Evolutionary conservation across 2,113 vertebrate genomes (phyloP).

Genomic region (Acanthisitta chloris): DNA sequence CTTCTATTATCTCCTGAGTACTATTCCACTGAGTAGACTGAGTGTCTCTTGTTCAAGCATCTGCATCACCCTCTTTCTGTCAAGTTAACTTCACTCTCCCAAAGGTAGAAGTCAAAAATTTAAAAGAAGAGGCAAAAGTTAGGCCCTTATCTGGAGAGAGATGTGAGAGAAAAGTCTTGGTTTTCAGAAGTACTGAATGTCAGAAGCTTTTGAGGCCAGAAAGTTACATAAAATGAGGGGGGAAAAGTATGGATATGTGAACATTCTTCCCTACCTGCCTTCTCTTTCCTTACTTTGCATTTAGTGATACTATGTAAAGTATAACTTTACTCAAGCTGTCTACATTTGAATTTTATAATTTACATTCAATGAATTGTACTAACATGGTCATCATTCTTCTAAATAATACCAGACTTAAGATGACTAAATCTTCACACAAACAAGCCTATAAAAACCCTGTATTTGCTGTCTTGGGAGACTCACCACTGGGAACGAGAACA

Average conservation of each 20-base stretch:
- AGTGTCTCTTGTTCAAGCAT: not conserved
- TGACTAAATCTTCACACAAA: conserved; percentile 20
- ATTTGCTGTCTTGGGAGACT: conserved; percentile 16
- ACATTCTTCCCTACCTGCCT: not conserved
- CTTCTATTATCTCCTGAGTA: not conserved
- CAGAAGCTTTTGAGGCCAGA: not conserved
- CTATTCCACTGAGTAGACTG: not conserved
- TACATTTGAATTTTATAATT: not conserved
- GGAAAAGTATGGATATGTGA: not conserved
- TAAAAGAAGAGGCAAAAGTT: not conserved
- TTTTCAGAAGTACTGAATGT: not conserved
- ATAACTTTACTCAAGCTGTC: not conserved
- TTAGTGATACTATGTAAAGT: not conserved
- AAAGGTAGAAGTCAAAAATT: not conserved
- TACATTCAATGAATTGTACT: not conserved
- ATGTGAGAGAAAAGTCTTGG: not conserved
- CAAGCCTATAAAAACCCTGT: not conserved
- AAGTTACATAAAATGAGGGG: not conserved
- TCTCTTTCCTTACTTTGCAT: not conserved
- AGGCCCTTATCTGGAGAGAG: not conserved
- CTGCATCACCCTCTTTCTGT: not conserved
- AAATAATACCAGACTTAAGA: not conserved
- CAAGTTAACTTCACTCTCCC: not conserved
- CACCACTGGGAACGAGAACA: not conserved
- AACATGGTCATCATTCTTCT: not conserved